These are phyloP conservation scores for Arenaria interpres DNA, from an alignment of 2,113 vertebrate genomes.

Conservation along the genomic window DNA sequence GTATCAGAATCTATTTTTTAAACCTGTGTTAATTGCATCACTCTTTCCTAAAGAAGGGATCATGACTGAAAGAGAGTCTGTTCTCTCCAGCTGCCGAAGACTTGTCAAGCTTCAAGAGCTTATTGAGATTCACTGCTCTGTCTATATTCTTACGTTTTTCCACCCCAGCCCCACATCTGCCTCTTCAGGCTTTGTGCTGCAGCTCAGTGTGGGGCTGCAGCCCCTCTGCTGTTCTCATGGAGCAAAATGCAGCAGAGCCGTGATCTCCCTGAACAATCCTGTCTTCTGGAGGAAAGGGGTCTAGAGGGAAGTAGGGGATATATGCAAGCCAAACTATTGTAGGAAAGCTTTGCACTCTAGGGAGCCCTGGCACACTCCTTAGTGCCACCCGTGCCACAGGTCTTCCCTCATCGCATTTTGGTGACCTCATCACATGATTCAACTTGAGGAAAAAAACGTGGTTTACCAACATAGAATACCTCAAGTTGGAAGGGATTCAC, in stretches of 20 bases:
- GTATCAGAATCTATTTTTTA: background rate
- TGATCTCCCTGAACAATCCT: background rate
- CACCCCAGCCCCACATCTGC: accelerated
- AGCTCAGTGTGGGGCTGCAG: accelerated
- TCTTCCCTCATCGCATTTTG: background rate
- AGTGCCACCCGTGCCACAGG: background rate
- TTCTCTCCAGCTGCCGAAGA: background rate
- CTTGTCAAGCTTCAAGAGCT: background rate
- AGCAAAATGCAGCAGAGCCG: background rate
- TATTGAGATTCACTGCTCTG: background rate
- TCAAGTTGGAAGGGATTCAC: background rate
- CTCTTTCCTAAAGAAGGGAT: background rate
- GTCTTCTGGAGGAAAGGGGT: accelerated
- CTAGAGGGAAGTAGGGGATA: too few relatives aligned
- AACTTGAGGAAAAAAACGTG: background rate
- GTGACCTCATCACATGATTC: background rate
- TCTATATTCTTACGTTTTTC: accelerated
- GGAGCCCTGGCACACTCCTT: background rate
- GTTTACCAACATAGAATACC: background rate
- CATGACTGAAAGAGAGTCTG: background rate
- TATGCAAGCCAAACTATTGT: accelerated
- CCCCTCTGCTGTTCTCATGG: accelerated
- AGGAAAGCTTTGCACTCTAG: background rate
- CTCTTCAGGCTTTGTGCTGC: background rate
- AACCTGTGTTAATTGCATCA: background rate